Evolutionary conservation across 1,140 invertebrate genomes (phyloP).

Genomic region (Calosoma granatense): DNA sequence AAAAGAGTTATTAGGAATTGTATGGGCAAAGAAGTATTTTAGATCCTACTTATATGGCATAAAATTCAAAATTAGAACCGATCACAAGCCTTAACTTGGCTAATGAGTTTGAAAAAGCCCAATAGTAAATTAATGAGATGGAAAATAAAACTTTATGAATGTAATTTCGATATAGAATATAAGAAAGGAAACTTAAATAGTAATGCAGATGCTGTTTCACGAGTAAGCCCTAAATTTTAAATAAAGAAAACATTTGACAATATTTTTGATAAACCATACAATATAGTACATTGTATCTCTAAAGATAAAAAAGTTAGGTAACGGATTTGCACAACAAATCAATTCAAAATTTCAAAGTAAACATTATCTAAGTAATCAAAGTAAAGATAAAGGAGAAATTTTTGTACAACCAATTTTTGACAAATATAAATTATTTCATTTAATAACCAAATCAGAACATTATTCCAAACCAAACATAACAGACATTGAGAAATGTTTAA

Average conservation of each 20-base stretch:
- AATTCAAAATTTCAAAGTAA: not conserved
- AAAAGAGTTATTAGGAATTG: constrained; percentile 6
- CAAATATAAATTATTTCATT: no score
- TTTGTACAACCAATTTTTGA: no score
- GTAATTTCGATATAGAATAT: not conserved
- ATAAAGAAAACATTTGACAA: not conserved
- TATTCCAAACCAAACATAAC: not conserved
- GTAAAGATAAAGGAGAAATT: not conserved
- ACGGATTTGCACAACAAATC: not conserved
- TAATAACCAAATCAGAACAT: not conserved
- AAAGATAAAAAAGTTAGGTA: not conserved
- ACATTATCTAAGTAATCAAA: not conserved
- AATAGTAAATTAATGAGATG: constrained; percentile 4
- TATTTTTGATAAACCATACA: not conserved
- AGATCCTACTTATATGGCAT: not conserved
- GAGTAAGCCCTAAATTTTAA: not conserved
- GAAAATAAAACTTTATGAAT: not conserved
- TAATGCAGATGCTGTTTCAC: not conserved
- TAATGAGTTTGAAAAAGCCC: not conserved
- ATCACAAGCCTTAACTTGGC: constrained; percentile 2
- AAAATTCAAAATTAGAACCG: constrained; percentile 1
- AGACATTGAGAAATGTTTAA: not conserved
- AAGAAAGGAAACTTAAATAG: not conserved
- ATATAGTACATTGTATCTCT: not conserved
- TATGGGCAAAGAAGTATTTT: constrained; percentile 2